Base-by-base conservation (phyloP, 2,113 vertebrate species). In the Sterna hirundo region DNA sequence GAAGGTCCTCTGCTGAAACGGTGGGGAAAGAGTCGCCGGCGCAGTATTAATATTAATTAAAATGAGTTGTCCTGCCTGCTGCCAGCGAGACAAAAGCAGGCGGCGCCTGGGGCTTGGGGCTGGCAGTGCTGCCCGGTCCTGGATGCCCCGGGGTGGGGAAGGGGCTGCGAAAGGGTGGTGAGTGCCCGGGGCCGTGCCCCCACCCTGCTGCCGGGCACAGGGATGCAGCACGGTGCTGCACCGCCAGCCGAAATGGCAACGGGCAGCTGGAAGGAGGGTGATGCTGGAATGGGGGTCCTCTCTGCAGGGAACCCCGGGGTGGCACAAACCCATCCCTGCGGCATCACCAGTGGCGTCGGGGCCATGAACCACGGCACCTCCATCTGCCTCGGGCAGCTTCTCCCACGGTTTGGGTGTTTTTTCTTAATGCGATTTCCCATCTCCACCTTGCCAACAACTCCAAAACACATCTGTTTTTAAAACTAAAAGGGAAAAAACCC, bases 81-180 rank as follows among this genome's bases (percentile, higher is more conserved):
- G 95, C 62, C 96, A 69, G 64, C 0, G 9, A 94, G 95, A 96
- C 96, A 97, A 97, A 97, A 95, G 92, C 88, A 72, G 85, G 87
- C 49, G 13, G 88, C 23, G 75, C 62, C 11, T 4, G 80, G 36
- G 44, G 52, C 58, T 38, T 0, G 15, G 19, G 51, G n/a, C 27
- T 29, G 82, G 79, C 81, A 75, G 58, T 0, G 3, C 74, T 70
- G 69, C 69, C 89, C 18, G 1, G 6, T 8, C 2, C 9, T 7
- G 46, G 40, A 9, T 76, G 74, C 52, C 52, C 70, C 60, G 15
- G 76, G 7, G 15, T 10, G 42, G 77, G 64, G 23, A 94, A 87
- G 47, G 36, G 66, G 88, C 34, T 69, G 44, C 10, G 0, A 2
- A n/a, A 0, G 9, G 17, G 51, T 2, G 22, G 42, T 6, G 68